A percentile compares a stretch with the other conserved stretches of the same genome.
Conservation (phyloP, 2,797 vertebrate species). For the Gambelia wislizenii region DNA sequence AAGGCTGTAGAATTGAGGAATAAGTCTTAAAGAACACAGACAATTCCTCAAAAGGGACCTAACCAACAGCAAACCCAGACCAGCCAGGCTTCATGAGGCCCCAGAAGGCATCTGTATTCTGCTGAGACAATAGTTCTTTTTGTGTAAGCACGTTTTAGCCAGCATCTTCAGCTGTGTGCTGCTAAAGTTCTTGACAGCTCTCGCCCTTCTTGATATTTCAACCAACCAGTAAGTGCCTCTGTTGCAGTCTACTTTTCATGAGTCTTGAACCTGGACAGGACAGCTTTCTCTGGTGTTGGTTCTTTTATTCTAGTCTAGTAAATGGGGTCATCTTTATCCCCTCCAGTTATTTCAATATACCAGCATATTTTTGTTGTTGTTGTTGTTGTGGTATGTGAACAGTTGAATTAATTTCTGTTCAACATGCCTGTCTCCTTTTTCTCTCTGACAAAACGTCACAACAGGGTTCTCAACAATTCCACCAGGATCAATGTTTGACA, state of each 20-base stretch:
- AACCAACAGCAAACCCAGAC: neutral
- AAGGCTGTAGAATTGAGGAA: neutral
- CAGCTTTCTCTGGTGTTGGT: neutral
- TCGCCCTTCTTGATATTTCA: neutral
- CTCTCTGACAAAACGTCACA: neutral
- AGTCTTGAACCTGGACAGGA: neutral
- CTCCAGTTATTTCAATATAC: neutral
- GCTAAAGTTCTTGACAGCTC: neutral
- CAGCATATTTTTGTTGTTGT: too few species aligned
- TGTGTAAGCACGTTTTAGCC: neutral
- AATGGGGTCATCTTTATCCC: neutral
- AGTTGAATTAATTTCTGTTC: neutral
- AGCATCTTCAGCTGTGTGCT: neutral
- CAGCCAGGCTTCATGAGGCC: neutral
- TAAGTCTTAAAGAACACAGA: neutral
- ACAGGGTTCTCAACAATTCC: neutral
- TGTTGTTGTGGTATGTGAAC: neutral
- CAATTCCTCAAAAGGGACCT: neutral
- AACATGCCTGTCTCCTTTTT: neutral
- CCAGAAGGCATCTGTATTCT: neutral
- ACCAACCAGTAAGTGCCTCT: neutral
- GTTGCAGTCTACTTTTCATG: neutral
- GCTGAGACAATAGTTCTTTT: neutral
- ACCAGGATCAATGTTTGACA: neutral
- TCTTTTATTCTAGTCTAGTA: neutral